Evolutionary conservation across 1,140 invertebrate genomes (phyloP).

Genomic region (Piezodorus guildinii): DNA sequence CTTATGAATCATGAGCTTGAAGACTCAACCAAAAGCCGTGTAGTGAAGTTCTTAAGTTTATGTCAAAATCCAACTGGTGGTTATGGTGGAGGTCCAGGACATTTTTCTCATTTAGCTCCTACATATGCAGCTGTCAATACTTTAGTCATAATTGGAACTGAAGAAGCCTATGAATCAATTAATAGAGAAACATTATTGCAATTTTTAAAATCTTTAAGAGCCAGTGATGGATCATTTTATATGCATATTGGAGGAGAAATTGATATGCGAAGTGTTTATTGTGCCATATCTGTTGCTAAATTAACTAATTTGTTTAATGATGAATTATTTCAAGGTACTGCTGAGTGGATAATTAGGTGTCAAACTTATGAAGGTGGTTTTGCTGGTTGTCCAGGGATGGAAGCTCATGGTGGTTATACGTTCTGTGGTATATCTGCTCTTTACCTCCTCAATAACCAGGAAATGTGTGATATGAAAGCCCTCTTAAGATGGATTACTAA

Average conservation of each 20-base stretch:
- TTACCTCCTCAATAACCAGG: slow-evolving; percentile 64
- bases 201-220: slow-evolving; percentile 66
- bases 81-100: slow-evolving; percentile 87
- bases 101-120: slow-evolving; percentile 83
- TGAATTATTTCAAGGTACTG: slow-evolving; percentile 71
- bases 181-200: slow-evolving; percentile 51
- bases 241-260: slow-evolving; percentile 90
- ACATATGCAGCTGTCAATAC: slow-evolving; percentile 95
- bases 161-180: slow-evolving; percentile 76
- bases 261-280: slow-evolving; percentile 91
- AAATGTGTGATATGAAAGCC: slow-evolving; percentile 64
- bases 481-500: slow-evolving; percentile 79
- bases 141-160: slow-evolving; percentile 75
- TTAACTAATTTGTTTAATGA: slow-evolving; percentile 70
- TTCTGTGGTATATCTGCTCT: slow-evolving; percentile 91
- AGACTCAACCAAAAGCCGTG: slow-evolving; percentile 48
- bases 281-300: slow-evolving; percentile 80
- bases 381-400: slow-evolving; percentile 83
- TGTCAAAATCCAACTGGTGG: slow-evolving; percentile 76
- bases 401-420: slow-evolving; percentile 97
- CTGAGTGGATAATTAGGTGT: slow-evolving; percentile 82
- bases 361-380: slow-evolving; percentile 99
- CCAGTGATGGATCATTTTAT: slow-evolving; percentile 78
- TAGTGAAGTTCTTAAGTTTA: slow-evolving; percentile 55
- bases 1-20: slow-evolving; percentile 62